Conservation (phyloP, 2,888 invertebrate species). For the Platynereis dumerilii region DNA sequence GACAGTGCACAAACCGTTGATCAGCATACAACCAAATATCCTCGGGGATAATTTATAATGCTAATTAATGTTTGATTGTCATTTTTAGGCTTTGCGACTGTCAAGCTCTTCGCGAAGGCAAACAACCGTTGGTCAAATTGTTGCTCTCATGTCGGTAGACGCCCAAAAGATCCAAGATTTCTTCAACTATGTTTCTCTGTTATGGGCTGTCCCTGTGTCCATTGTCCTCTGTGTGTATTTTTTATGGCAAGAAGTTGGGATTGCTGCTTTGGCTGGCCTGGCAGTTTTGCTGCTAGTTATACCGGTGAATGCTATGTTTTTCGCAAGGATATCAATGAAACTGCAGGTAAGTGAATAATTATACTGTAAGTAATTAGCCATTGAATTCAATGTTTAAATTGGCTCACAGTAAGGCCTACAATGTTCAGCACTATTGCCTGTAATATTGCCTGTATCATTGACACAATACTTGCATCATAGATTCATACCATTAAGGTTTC, state of each 20-base stretch:
- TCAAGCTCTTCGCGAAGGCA: constrained; percentile 13
- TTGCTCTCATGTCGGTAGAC: constrained; percentile 26
- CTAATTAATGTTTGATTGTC: too few species aligned
- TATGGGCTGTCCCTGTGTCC: constrained; percentile 23
- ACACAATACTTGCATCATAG: too few species aligned
- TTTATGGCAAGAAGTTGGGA: constrained; percentile 13
- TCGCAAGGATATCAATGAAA: constrained; percentile 8
- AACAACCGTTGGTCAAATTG: constrained; percentile 22
- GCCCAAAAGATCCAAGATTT: constrained; percentile 27
- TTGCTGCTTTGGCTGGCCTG: constrained; percentile 12
- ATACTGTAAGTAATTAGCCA: too few species aligned
- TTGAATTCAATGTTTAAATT: too few species aligned
- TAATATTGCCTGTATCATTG: too few species aligned
- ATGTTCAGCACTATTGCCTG: too few species aligned
- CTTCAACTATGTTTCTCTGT: constrained; percentile 13
- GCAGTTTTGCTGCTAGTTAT: constrained; percentile 14
- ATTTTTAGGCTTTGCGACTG: constrained; percentile 17
- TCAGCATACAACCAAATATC: too few species aligned
- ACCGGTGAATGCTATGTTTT: constrained; percentile 19
- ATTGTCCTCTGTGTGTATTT: constrained; percentile 17
- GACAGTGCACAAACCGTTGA: too few species aligned
- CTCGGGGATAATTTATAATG: too few species aligned
- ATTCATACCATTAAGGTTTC: too few species aligned
- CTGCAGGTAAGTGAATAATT: constrained; percentile 13
- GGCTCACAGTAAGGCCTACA: too few species aligned